Percentiles rank a stretch among this genome's conserved stretches.
Evolutionary conservation across 2,113 vertebrate species (phyloP).

Genomic region (Cinclus mexicanus): DNA sequence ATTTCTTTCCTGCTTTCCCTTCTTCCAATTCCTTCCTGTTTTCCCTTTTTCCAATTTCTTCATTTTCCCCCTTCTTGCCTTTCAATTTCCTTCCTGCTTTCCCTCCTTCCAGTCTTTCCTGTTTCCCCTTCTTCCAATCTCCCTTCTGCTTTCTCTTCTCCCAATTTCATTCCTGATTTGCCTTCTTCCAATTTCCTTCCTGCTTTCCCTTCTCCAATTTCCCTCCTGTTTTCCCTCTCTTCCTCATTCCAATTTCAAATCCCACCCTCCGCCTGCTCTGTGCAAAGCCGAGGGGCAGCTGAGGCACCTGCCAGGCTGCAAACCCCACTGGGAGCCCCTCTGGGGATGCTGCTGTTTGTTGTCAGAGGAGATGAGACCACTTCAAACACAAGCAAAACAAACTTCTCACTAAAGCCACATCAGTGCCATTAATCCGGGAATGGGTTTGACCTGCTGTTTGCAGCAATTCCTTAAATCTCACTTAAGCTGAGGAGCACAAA

Average conservation of each 20-base stretch:
- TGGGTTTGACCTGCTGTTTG: not conserved
- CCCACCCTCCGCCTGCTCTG: not conserved
- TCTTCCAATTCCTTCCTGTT: not conserved
- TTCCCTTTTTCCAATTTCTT: not conserved
- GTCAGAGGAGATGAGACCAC: not conserved
- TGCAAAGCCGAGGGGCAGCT: not conserved
- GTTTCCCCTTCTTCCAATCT: not conserved
- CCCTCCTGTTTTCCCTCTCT: not conserved
- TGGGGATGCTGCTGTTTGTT: not conserved
- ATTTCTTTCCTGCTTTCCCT: not conserved
- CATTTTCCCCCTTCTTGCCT: not conserved
- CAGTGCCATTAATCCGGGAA: not conserved
- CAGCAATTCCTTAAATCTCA: not conserved
- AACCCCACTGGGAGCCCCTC: not conserved
- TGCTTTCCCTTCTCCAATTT: not conserved
- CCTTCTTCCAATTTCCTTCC: no score
- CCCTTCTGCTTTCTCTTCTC: not conserved
- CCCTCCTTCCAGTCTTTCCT: not conserved
- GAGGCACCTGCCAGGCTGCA: slow-evolving; percentile 10
- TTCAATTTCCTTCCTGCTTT: not conserved
- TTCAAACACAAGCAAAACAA: slow-evolving; percentile 38
- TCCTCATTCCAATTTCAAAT: not conserved
- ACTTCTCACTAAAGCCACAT: not conserved
- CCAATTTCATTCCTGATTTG: not conserved
- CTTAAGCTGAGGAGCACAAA: not conserved